phyloP scores from a whole-genome alignment of 2,113 vertebrate species.

The Ranitomeya imitator region DNA sequence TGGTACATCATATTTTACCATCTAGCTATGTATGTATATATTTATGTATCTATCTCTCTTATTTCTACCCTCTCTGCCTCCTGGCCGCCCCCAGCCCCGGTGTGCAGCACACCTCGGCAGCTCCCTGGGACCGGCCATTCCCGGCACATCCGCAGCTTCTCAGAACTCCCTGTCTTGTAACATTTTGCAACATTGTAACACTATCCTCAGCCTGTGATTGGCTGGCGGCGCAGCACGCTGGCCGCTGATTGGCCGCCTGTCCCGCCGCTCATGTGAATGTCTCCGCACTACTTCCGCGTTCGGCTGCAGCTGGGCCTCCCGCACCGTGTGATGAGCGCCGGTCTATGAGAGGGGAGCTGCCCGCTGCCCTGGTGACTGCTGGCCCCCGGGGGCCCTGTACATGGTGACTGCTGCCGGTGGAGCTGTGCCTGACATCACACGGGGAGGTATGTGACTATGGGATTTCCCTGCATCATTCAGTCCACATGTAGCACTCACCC shows the following conservation, averaged over 20 bases:
- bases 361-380: not conserved
- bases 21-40: no score
- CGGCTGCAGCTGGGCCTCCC: constrained; percentile 20
- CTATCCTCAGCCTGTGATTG: not conserved
- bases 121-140: not conserved
- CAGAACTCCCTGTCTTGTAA: not conserved
- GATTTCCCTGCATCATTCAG: not conserved
- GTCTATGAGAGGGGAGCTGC: not conserved
- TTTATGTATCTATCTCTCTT: not conserved
- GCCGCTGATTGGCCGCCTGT: not conserved
- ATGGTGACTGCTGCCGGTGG: not conserved
- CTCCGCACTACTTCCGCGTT: constrained; percentile 43
- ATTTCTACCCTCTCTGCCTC: not conserved
- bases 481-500: not conserved
- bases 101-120: not conserved
- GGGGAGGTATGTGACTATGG: not conserved
- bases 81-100: not conserved
- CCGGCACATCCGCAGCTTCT: not conserved
- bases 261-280: not conserved
- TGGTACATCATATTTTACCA: no score
- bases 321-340: not conserved
- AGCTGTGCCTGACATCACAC: not conserved
- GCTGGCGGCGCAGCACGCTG: not conserved
- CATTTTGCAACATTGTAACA: constrained; percentile 15
- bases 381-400: not conserved